These are phyloP conservation scores for Mastacembelus armatus DNA, from an alignment of 2,797 vertebrate species.

Conservation along the genomic window DNA sequence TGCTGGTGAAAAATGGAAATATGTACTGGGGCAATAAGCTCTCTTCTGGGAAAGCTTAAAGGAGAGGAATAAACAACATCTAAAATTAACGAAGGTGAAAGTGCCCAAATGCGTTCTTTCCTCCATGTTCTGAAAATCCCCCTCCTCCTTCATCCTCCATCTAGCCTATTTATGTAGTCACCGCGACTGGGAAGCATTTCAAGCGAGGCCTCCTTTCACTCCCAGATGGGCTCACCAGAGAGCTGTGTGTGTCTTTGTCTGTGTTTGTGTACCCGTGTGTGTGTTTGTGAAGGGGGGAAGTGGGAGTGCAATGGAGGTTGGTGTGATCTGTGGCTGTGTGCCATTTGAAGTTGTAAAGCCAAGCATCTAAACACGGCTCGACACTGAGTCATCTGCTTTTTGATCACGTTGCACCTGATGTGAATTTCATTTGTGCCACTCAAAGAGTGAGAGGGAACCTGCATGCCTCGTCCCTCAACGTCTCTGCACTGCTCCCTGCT, in stretches of 20 bases:
- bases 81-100: slow-evolving; percentile 76
- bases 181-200: slow-evolving; percentile 75
- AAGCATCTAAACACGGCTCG: slow-evolving; percentile 58
- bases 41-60: slow-evolving; percentile 60
- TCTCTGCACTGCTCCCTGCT: slow-evolving; percentile 18
- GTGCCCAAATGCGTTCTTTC: slow-evolving; percentile 51
- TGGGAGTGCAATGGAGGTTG: slow-evolving; percentile 11
- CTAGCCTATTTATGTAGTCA: slow-evolving; percentile 64
- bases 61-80: slow-evolving; percentile 68
- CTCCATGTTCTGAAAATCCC: slow-evolving; percentile 58
- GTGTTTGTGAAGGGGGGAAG: slow-evolving; percentile 28
- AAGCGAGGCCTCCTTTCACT: slow-evolving; percentile 63
- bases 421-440: slow-evolving; percentile 58
- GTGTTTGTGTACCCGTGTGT: slow-evolving; percentile 26
- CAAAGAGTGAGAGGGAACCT: slow-evolving; percentile 41
- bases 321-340: slow-evolving; percentile 47
- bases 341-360: slow-evolving; percentile 73
- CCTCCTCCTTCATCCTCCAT: slow-evolving; percentile 20
- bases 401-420: slow-evolving; percentile 58
- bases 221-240: slow-evolving; percentile 67
- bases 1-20: slow-evolving; percentile 52
- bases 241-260: slow-evolving; percentile 35
- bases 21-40: slow-evolving; percentile 57
- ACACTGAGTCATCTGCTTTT: slow-evolving; percentile 69
- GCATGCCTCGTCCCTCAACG: slow-evolving; percentile 13